These are phyloP conservation scores for Galbula dea DNA, from an alignment of 2,113 vertebrate genomes.

Conservation along the genomic window DNA sequence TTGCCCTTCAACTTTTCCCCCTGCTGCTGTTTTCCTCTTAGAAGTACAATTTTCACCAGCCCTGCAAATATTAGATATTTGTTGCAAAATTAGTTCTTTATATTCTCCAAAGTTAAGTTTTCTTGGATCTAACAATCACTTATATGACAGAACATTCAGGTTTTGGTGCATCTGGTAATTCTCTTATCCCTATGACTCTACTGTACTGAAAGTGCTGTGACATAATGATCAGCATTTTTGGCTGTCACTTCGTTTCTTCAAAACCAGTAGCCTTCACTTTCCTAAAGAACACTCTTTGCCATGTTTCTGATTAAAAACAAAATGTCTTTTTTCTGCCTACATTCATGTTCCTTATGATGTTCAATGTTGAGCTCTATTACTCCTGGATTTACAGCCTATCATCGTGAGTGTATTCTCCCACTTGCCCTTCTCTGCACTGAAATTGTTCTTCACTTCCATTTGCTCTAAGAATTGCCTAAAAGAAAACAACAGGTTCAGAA, in stretches of 20 bases:
- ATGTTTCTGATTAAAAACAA: not conserved
- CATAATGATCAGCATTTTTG: not conserved
- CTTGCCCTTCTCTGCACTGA: constrained; percentile 1
- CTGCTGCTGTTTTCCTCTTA: not conserved
- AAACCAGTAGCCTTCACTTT: not conserved
- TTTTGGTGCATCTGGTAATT: not conserved
- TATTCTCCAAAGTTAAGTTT: not conserved
- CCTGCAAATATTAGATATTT: not conserved
- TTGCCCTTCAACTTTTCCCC: not conserved
- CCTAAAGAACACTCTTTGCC: not conserved
- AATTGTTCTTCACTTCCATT: not conserved
- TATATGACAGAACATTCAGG: not conserved
- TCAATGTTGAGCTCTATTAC: not conserved
- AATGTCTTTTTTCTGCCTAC: not conserved
- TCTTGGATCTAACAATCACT: not conserved
- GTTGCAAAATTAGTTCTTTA: not conserved
- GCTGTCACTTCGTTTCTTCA: not conserved
- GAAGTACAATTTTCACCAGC: not conserved
- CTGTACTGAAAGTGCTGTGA: not conserved
- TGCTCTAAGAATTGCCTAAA: not conserved
- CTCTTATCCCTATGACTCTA: not conserved
- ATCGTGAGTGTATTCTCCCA: rapidly evolving
- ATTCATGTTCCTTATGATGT: not conserved
- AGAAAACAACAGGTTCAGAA: not conserved
- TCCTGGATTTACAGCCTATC: not conserved